phyloP scores from a whole-genome alignment of 2,888 invertebrate species.

The Lapara coniferarum region DNA sequence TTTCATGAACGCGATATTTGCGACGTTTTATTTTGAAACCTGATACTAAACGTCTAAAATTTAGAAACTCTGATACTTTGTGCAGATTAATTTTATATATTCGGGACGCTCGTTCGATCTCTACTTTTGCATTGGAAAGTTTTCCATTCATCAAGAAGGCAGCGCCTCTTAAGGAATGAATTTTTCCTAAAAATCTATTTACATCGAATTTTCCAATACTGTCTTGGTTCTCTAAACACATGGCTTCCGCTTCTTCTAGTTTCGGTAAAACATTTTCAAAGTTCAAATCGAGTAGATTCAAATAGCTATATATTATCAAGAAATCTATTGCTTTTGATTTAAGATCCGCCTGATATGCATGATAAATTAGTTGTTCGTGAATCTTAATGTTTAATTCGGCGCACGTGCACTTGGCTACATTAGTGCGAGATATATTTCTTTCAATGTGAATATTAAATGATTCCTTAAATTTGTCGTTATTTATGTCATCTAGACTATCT shows the following conservation, averaged over 20 bases:
- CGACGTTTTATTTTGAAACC: constrained; percentile 50
- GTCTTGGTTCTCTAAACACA: constrained; percentile 48
- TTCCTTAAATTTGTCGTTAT: constrained; percentile 41
- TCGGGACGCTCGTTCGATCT: constrained; percentile 60
- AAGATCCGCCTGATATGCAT: constrained; percentile 70
- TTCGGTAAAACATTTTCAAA: constrained; percentile 53
- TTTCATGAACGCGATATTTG: constrained; percentile 54
- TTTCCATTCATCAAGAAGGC: constrained; percentile 55
- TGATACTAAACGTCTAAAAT: constrained; percentile 48
- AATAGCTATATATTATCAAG: constrained; percentile 58
- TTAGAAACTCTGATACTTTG: constrained; percentile 57
- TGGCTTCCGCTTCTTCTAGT: constrained; percentile 63
- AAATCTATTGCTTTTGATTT: constrained; percentile 66
- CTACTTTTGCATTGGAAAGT: constrained; percentile 55
- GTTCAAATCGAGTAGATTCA: constrained; percentile 61
- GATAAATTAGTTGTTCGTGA: constrained; percentile 68
- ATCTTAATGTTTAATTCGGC: constrained; percentile 66
- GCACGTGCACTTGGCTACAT: constrained; percentile 69
- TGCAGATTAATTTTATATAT: constrained; percentile 62
- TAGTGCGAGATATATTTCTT: constrained; percentile 63
- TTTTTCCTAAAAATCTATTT: constrained; percentile 62
- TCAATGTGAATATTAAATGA: constrained; percentile 60
- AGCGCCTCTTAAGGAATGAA: constrained; percentile 66
- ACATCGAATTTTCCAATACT: constrained; percentile 48
- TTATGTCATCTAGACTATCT: constrained; percentile 61